phyloP scores from a whole-genome alignment of 1,140 invertebrate genomes.

The Heliconius melpomene region DNA sequence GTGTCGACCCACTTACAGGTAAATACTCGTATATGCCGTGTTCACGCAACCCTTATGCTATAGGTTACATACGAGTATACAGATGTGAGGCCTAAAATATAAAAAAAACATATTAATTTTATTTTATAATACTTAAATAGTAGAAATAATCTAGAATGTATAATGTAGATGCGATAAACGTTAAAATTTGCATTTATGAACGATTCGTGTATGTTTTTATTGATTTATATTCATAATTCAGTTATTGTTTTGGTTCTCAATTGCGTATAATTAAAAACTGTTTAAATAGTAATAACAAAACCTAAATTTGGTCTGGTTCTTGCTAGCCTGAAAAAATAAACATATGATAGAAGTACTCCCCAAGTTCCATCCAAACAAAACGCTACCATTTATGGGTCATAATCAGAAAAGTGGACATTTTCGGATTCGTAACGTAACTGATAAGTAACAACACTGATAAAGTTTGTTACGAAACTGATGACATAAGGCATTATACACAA shows the following conservation, averaged over 20 bases:
- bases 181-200: not conserved
- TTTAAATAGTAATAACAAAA: too few species aligned
- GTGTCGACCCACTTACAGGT: conserved; percentile 28
- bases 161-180: not conserved
- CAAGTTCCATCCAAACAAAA: too few species aligned
- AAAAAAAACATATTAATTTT: not conserved
- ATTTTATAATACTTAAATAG: not conserved
- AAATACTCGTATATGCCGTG: not conserved
- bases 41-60: conserved; percentile 19
- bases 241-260: not conserved
- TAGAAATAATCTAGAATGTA: not conserved
- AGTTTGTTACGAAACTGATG: too few species aligned
- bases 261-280: too few species aligned
- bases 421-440: too few species aligned
- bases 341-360: too few species aligned
- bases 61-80: not conserved
- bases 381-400: too few species aligned
- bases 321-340: too few species aligned
- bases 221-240: not conserved
- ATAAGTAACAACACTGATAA: too few species aligned
- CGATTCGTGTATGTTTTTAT: not conserved
- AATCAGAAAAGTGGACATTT: too few species aligned
- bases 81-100: not conserved
- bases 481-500: too few species aligned
- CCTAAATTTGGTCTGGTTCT: too few species aligned